Evolutionary conservation across 2,888 invertebrate genomes (phyloP).

Genomic region (Hypomecis punctinalis): DNA sequence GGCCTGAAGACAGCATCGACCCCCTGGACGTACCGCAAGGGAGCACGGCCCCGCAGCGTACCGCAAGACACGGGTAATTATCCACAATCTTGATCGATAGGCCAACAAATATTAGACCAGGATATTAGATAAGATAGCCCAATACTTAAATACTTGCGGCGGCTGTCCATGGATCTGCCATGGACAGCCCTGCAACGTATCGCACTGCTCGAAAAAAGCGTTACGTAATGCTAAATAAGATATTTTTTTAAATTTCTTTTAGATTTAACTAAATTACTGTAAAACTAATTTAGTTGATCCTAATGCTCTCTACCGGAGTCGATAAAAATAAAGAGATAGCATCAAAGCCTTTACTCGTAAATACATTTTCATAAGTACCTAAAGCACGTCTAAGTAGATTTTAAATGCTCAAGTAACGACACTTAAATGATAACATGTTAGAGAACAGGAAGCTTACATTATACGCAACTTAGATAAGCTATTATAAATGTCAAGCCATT

Average conservation of each 20-base stretch:
- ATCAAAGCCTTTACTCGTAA: not conserved
- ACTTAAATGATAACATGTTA: not conserved
- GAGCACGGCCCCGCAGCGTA: conserved; percentile 91
- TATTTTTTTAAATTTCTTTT: too few relatives aligned
- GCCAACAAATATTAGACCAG: too few relatives aligned
- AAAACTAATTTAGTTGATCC: too few relatives aligned
- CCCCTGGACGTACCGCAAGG: conserved; percentile 88
- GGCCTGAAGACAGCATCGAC: conserved; percentile 84
- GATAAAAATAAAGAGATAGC: too few relatives aligned
- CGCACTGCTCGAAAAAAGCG: too few relatives aligned
- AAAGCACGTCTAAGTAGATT: not conserved
- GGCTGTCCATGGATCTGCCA: too few relatives aligned
- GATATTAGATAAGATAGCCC: too few relatives aligned
- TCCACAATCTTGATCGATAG: not conserved
- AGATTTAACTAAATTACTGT: too few relatives aligned
- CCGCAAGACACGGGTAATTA: conserved; percentile 89
- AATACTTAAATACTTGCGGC: too few relatives aligned
- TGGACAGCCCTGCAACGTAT: too few relatives aligned
- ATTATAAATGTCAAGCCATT: conserved; percentile 31
- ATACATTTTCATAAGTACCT: not conserved
- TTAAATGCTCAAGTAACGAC: not conserved
- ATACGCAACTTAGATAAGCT: conserved; percentile 20
- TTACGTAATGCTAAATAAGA: too few relatives aligned
- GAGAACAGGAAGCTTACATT: conserved; percentile 30
- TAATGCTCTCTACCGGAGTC: too few relatives aligned